Conservation (phyloP, 2,113 vertebrate species). For the Speoplatyrhinus poulsoni region DNA sequence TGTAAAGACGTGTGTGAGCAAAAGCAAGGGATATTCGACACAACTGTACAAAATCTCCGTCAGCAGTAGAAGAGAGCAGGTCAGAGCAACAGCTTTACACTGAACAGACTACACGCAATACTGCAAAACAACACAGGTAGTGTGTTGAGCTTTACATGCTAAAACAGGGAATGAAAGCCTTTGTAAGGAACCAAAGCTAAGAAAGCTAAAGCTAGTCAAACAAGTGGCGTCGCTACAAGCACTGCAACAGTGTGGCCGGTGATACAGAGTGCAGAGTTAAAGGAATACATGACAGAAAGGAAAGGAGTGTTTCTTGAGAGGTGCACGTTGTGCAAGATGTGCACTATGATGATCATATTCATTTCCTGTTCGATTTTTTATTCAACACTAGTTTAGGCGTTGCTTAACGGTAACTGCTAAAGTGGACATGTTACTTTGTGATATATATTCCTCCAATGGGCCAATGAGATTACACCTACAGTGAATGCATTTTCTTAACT, state of each 20-base stretch:
- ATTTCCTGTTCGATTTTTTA: not conserved
- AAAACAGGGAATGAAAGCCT: constrained; percentile 20
- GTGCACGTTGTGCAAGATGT: not conserved
- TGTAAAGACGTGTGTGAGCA: constrained; percentile 15
- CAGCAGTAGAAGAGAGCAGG: constrained; percentile 16
- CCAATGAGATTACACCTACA: too few relatives aligned
- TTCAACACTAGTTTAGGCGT: too few relatives aligned
- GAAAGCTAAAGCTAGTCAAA: constrained; percentile 18
- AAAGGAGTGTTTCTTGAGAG: not conserved
- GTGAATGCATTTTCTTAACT: too few relatives aligned
- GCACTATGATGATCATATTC: not conserved
- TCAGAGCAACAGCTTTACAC: constrained; percentile 19
- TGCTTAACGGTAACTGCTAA: not conserved
- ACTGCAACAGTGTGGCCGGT: constrained; percentile 30
- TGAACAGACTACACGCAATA: constrained; percentile 11
- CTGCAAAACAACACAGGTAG: not conserved
- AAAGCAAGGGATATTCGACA: constrained; percentile 7
- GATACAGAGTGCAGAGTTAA: constrained; percentile 4
- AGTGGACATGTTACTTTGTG: not conserved
- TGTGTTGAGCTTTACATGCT: not conserved
- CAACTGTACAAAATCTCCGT: not conserved
- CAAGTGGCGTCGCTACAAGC: constrained; percentile 20
- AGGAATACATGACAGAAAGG: not conserved
- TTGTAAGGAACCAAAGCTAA: constrained; percentile 34
- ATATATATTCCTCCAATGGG: too few relatives aligned